Evolutionary conservation across 1,140 invertebrate species (phyloP), one percentile per base, ranked within the genome.

Genomic region (Cydia amplana): DNA sequence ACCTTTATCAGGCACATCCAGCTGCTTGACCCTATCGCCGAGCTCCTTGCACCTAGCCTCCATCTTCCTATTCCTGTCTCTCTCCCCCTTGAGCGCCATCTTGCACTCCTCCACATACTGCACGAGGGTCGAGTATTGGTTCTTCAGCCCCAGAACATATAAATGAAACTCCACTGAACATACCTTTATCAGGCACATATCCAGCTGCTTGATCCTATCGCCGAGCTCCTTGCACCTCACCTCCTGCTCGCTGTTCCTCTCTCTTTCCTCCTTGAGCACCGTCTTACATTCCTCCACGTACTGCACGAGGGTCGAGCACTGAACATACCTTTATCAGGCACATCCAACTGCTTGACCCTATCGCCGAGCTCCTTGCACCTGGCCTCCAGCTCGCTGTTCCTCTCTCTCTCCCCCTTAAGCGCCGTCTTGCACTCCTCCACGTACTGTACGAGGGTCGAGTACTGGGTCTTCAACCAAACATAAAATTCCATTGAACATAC

Each of bases 171-270:
- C 2, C 6, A 16, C 9, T 9, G 23, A 70, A 74, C 65, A 93
- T 80, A 88, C 87, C 90, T 84, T 93, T 90, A 79, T 94, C 89
- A 14, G 93, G 93, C n/a, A 89, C 75, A 18, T 88, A n/a, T n/a
- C 92, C 77, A 87, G 84, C 76, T 89, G 90, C 49, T 91, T 92
- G 4, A 94, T 75, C 70, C 79, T 89, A 40, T 87, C 85, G 49
- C 91, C 88, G 36, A 93, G 81, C 77, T 92, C 90, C 73, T 90
- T 88, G 60, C 86, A 88, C 73, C 80, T 89, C 64, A 79, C 80
- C 51, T 89, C 88, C 25, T 87, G 72, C 16, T 83, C 84, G 43
- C 49, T 78, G 74, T 82, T 87, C 28, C 73, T 87, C 18, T 90
- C 87, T 65, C 80, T 86, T 60, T 90, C 87, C 20, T 86, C 86